These are phyloP conservation scores for Scarus forsteni DNA, from an alignment of 2,797 vertebrate species.

Conservation along the genomic window DNA sequence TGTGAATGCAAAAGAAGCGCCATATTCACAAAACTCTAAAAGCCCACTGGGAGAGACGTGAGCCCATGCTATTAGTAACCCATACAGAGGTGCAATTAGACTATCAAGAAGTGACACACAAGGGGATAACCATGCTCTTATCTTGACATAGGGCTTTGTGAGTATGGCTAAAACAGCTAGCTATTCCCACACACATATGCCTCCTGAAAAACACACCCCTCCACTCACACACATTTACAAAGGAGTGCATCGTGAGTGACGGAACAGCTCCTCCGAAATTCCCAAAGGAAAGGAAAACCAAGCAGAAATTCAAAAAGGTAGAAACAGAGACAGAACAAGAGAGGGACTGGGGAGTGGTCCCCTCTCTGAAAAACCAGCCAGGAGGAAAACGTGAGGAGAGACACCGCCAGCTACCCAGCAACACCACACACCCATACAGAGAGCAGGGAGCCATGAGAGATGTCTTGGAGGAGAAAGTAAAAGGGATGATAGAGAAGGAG, in stretches of 20 bases:
- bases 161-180: conserved; percentile 62
- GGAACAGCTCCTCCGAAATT: conserved; percentile 54
- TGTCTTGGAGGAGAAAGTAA: conserved; percentile 51
- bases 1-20: conserved; percentile 43
- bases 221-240: conserved; percentile 35
- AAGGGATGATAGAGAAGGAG: conserved; percentile 66
- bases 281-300: conserved; percentile 49
- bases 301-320: conserved; percentile 51
- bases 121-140: conserved; percentile 64
- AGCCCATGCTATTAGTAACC: conserved; percentile 74
- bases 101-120: conserved; percentile 61
- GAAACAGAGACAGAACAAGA: conserved; percentile 41
- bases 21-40: conserved; percentile 67
- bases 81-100: conserved; percentile 57
- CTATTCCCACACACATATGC: conserved; percentile 43
- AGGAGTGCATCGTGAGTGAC: conserved; percentile 43
- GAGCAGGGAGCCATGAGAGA: conserved; percentile 59
- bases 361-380: conserved; percentile 49
- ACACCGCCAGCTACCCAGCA: conserved; percentile 62
- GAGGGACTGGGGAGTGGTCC: conserved; percentile 4
- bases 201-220: conserved; percentile 5
- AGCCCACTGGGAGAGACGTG: conserved; percentile 49
- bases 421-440: conserved; percentile 71
- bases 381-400: conserved; percentile 57
- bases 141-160: conserved; percentile 69